Conservation (phyloP, 2,113 vertebrate genomes). For the Brienomyrus longianalis region DNA sequence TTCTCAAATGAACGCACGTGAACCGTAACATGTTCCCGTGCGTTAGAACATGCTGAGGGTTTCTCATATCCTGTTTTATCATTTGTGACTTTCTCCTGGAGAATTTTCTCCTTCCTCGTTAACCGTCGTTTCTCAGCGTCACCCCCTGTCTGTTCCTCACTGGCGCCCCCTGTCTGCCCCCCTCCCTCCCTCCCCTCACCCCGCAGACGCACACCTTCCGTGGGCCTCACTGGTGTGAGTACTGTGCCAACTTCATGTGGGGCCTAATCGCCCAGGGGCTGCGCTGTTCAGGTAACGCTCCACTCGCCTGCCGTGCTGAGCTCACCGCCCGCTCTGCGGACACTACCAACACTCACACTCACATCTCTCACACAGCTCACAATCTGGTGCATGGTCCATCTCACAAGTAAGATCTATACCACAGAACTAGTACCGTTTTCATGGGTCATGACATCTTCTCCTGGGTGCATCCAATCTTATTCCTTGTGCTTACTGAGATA, state of each 20-base stretch:
- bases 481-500: background rate
- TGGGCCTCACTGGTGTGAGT: constrained; percentile 97
- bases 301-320: background rate
- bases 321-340: background rate
- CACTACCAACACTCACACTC: background rate
- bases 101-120: background rate
- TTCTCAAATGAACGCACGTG: background rate
- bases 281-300: constrained; percentile 85
- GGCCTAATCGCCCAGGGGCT: constrained; percentile 98
- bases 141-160: constrained; percentile 19
- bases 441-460: background rate
- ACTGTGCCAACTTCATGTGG: constrained; percentile 99
- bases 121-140: background rate
- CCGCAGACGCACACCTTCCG: constrained; percentile 92
- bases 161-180: constrained; percentile 34
- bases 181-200: constrained; percentile 46
- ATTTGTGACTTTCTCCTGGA: background rate
- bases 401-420: background rate
- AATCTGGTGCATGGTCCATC: background rate
- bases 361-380: background rate
- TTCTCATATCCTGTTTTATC: background rate
- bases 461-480: background rate
- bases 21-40: background rate
- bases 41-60: background rate
- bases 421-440: background rate